phyloP scores from a whole-genome alignment of 1,140 invertebrate species.

The Tetragnatha versicolor region DNA sequence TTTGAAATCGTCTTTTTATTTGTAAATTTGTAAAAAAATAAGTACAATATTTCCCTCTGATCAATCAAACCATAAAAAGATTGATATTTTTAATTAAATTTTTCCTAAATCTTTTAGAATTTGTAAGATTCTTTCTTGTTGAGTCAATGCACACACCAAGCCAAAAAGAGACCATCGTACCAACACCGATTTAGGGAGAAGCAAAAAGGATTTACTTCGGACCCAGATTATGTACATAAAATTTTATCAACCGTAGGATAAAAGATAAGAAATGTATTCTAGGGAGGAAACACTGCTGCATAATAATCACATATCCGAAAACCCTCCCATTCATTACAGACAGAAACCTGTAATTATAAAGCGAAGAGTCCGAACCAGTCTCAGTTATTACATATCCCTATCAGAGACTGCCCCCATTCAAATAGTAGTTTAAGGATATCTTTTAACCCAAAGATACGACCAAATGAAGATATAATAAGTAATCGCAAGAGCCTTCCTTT shows the following conservation, averaged over 20 bases:
- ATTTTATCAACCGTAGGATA: neutral
- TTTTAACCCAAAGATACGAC: conserved; percentile 12
- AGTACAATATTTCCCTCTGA: too few species aligned
- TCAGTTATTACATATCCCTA: conserved; percentile 2
- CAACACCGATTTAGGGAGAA: too few species aligned
- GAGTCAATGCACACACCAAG: too few species aligned
- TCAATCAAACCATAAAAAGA: too few species aligned
- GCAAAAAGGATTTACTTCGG: too few species aligned
- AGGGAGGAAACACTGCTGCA: conserved; percentile 14
- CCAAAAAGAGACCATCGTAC: too few species aligned
- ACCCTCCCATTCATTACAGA: conserved; percentile 35
- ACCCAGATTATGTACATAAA: conserved; percentile 36
- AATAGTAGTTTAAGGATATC: conserved; percentile 4
- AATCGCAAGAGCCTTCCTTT: neutral
- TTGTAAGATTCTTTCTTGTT: too few species aligned
- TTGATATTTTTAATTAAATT: too few species aligned
- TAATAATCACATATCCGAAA: conserved; percentile 28
- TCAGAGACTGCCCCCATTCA: conserved; percentile 15
- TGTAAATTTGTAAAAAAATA: too few species aligned
- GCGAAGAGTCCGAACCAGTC: neutral
- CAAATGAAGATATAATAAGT: conserved; percentile 14
- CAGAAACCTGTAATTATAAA: conserved; percentile 33
- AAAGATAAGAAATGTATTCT: conserved; percentile 18
- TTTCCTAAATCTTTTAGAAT: too few species aligned
- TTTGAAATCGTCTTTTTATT: too few species aligned